phyloP scores from a whole-genome alignment of 1,140 invertebrate genomes.

The Luehdorfia chinensis region DNA sequence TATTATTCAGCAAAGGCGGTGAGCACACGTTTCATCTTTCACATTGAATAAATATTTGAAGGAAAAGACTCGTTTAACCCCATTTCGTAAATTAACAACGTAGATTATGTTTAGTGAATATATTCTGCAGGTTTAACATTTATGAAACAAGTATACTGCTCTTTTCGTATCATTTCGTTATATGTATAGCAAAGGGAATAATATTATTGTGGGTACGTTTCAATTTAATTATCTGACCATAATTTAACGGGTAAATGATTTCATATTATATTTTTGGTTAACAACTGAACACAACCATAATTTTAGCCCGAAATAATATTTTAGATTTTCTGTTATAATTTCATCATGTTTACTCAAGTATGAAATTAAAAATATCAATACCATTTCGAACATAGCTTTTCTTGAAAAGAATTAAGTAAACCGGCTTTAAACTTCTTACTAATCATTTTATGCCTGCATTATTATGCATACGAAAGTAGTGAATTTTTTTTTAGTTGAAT shows the following conservation, averaged over 20 bases:
- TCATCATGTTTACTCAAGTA: too few species aligned
- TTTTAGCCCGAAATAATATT: neutral
- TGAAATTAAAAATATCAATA: too few species aligned
- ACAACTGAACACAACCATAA: neutral
- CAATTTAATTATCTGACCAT: neutral
- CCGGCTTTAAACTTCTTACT: too few species aligned
- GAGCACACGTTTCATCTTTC: conserved; percentile 60
- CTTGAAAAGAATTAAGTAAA: too few species aligned
- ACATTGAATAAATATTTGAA: conserved; percentile 63
- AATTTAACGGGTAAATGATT: neutral
- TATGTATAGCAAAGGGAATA: neutral
- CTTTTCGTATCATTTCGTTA: neutral
- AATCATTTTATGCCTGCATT: too few species aligned
- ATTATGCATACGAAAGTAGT: too few species aligned
- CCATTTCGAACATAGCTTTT: too few species aligned
- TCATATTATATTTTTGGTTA: neutral
- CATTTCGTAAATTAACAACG: conserved; percentile 59
- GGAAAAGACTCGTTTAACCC: conserved; percentile 51
- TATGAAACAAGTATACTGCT: neutral
- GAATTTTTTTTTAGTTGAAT: too few species aligned
- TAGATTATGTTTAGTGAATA: conserved; percentile 38
- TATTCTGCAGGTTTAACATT: conserved; percentile 17
- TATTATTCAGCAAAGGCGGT: conserved; percentile 62
- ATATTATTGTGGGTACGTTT: neutral
- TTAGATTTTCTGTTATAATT: too few species aligned